phyloP scores from a whole-genome alignment of 2,113 vertebrate genomes.

The Diphyllodes magnificus region DNA sequence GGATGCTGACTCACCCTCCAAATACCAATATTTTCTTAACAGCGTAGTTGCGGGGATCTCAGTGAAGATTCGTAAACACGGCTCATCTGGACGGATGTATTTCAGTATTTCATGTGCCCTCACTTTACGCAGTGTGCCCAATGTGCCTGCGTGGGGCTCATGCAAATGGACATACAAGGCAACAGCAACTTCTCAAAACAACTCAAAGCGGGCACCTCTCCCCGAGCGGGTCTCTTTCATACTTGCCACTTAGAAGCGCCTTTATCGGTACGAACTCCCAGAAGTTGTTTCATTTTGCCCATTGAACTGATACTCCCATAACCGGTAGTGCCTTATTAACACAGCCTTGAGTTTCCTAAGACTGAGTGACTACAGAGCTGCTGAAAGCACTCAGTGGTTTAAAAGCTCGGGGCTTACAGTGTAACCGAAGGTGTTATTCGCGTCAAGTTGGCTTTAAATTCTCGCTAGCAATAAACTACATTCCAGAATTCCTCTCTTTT shows the following conservation, averaged over 20 bases:
- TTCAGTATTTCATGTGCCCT: background rate
- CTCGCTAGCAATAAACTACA: background rate
- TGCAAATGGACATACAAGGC: background rate
- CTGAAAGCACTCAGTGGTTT: background rate
- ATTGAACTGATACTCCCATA: background rate
- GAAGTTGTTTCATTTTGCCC: background rate
- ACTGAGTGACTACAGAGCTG: background rate
- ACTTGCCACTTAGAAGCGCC: background rate
- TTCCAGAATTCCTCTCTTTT: background rate
- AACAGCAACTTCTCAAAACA: background rate
- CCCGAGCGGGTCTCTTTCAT: background rate
- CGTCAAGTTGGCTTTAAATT: background rate
- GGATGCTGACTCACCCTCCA: background rate
- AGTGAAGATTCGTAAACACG: background rate
- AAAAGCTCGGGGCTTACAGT: background rate
- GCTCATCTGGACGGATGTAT: background rate
- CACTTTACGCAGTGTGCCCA: background rate
- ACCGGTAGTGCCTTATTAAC: too few relatives aligned
- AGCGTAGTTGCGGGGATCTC: rapidly evolving
- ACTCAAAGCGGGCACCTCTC: background rate
- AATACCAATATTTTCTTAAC: background rate
- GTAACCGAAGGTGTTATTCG: background rate
- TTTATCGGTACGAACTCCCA: background rate
- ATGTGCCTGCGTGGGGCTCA: rapidly evolving
- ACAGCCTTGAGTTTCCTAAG: rapidly evolving